Evolutionary conservation across 2,888 invertebrate species (phyloP).

Genomic region (Podabrus alpinus): DNA sequence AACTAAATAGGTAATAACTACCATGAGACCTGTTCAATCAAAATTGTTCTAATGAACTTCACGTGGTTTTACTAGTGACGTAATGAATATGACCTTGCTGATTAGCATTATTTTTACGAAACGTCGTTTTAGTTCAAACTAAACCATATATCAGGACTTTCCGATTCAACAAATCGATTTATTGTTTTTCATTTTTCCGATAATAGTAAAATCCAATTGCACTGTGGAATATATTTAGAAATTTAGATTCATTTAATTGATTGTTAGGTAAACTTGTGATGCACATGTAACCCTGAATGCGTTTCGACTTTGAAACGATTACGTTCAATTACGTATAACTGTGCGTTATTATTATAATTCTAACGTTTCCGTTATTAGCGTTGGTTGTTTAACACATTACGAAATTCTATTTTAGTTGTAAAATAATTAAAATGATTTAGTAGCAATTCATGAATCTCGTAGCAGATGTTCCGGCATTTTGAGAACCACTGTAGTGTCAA

Average conservation of each 20-base stretch:
- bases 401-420: not conserved
- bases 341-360: conserved; percentile 1
- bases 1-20: not conserved
- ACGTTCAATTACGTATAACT: conserved; percentile 1
- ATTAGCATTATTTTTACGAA: conserved; percentile 6
- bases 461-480: not conserved
- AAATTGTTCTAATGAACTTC: conserved; percentile 14
- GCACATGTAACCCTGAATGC: not conserved
- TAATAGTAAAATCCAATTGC: too few relatives aligned
- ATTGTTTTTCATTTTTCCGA: too few relatives aligned
- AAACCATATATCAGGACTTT: too few relatives aligned
- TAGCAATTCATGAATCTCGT: not conserved
- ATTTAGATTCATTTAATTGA: not conserved
- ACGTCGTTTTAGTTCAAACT: not conserved
- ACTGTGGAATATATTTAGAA: too few relatives aligned
- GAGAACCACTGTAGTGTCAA: not conserved
- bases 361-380: not conserved
- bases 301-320: conserved; percentile 3
- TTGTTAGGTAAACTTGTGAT: not conserved
- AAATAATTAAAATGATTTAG: not conserved
- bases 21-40: not conserved
- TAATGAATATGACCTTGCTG: conserved; percentile 43
- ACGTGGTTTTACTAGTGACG: conserved; percentile 40
- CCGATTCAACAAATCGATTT: too few relatives aligned
- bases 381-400: conserved; percentile 1